phyloP scores from a whole-genome alignment of 2,888 invertebrate genomes.

The Ecdyonurus torrentis region DNA sequence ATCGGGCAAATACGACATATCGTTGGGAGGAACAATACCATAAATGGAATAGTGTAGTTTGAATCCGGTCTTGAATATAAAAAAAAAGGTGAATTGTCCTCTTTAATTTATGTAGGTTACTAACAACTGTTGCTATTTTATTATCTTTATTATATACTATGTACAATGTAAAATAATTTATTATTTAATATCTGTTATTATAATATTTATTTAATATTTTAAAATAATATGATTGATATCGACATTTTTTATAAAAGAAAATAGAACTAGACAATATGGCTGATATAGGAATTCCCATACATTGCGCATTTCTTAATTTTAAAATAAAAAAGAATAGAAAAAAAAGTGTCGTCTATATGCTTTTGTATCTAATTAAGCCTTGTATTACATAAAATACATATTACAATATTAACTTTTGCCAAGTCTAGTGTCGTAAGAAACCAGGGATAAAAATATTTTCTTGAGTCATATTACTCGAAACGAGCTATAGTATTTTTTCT shows the following conservation, averaged over 20 bases:
- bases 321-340: neutral
- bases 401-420: neutral
- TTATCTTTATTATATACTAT: neutral
- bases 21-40: too few relatives aligned
- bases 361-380: too few relatives aligned
- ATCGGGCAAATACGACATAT: neutral
- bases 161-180: neutral
- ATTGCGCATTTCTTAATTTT: neutral
- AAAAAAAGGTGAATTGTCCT: neutral
- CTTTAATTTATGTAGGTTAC: neutral
- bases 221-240: neutral
- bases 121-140: neutral
- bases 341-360: too few relatives aligned
- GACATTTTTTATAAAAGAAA: neutral
- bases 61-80: neutral
- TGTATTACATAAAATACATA: neutral
- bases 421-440: neutral
- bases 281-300: neutral
- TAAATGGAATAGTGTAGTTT: neutral
- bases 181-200: neutral
- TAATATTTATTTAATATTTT: neutral
- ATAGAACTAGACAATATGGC: neutral
- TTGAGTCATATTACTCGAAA: too few relatives aligned
- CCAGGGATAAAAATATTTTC: neutral
- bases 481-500: too few relatives aligned